Evolutionary conservation across 2,888 invertebrate genomes (phyloP), one percentile per base, ranked within the genome.

Genomic region (Pantelozetes paolii): DNA sequence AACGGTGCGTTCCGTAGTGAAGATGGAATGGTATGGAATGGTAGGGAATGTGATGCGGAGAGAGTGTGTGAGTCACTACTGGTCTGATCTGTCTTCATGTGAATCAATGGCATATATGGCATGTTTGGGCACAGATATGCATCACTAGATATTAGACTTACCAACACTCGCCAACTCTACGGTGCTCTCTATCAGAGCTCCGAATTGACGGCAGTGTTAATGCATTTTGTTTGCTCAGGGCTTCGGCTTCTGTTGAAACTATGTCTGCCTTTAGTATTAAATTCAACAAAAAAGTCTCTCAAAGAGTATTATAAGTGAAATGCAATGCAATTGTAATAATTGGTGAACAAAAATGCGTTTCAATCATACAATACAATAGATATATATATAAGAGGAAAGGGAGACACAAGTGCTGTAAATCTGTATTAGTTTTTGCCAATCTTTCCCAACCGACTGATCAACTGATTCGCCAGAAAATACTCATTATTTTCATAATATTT

Each of bases 221-320:
- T 36, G 64, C 64, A 36, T 64, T 64, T 36, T 64, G 36, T 64
- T 64, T 64, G 64, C 64, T 64, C 36, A 36, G 64, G 64, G 64
- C 64, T n/a, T n/a, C n/a, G n/a, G n/a, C n/a, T 57, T 57, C 57
- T 57, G 28, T 57, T 26, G 32, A 36, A 13, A 57, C 57, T 8
- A 57, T 28, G 30, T 8, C 57, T 28, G 54, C n/a, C 54, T 54
- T 40, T 45, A 50, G 50, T n/a, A 50, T 50, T 50, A 50, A 50
- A 50, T 50, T 50, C n/a, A 20, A 50, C 50, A 20, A n/a, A 50
- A 50, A 50, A 50, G 15, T 50, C 50, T 5, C n/a, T n/a, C 26
- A 57, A 54, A 50, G n/a, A n/a, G 15, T 20, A n/a, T n/a, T 50
- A n/a, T 50, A 50, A 50, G 20, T 20, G 50, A 18, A 50, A 50